Evolutionary conservation across 1,140 invertebrate genomes (phyloP).

Genomic region (Paracyclopina nana): DNA sequence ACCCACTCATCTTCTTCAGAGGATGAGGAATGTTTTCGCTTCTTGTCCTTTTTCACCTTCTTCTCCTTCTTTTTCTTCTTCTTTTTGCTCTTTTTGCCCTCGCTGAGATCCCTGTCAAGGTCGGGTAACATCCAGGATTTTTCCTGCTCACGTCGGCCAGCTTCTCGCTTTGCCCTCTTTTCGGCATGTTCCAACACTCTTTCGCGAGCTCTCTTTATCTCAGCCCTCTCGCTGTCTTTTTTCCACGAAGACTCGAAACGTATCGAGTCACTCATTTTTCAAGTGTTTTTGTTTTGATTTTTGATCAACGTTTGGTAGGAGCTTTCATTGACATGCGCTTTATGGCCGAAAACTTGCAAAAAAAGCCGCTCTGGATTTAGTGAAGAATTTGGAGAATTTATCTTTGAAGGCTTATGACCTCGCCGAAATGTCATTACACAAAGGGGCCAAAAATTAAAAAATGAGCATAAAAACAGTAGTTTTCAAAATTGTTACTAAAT

Average conservation of each 20-base stretch:
- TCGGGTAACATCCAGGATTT: neutral
- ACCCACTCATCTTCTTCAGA: neutral
- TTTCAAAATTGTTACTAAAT: too few relatives aligned
- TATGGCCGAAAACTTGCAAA: too few relatives aligned
- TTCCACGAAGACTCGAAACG: neutral
- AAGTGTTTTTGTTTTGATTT: too few relatives aligned
- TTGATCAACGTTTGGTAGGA: too few relatives aligned
- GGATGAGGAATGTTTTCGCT: neutral
- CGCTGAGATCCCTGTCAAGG: neutral
- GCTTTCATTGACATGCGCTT: too few relatives aligned
- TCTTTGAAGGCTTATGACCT: too few relatives aligned
- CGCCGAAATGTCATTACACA: too few relatives aligned
- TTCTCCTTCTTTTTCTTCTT: conserved; percentile 13
- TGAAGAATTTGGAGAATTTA: too few relatives aligned
- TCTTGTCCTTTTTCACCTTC: conserved; percentile 23
- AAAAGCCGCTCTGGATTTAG: too few relatives aligned
- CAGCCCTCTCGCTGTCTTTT: neutral
- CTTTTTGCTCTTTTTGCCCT: conserved; percentile 1
- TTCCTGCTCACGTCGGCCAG: neutral
- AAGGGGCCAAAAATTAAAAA: too few relatives aligned
- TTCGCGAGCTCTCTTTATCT: neutral
- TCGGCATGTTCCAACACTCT: neutral
- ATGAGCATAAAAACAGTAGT: too few relatives aligned
- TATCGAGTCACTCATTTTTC: too few relatives aligned
- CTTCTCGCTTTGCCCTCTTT: neutral